These are phyloP conservation scores for Canis aureus DNA, from an alignment of 2,113 vertebrate species.

Conservation along the genomic window DNA sequence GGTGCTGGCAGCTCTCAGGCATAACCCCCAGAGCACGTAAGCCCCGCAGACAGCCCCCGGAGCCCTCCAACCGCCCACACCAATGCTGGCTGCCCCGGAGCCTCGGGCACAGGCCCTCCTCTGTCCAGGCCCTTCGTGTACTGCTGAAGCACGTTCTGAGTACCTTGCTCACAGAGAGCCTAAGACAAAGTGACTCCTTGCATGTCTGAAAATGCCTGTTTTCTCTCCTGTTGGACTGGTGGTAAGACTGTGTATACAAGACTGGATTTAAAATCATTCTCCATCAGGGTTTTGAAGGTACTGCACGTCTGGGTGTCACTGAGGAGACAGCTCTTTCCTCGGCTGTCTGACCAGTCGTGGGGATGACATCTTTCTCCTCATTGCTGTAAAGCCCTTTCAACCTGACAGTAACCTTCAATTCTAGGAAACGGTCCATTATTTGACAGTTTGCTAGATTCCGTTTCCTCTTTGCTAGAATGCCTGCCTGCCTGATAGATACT, in stretches of 20 bases:
- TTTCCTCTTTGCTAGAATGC: conserved; percentile 1
- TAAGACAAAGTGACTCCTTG: neutral
- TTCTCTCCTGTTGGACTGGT: neutral
- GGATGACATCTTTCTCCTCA: neutral
- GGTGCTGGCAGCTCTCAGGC: neutral
- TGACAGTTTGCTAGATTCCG: neutral
- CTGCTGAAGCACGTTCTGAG: neutral
- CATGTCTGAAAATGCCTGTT: neutral
- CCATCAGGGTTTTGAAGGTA: neutral
- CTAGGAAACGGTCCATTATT: neutral
- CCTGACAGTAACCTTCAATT: neutral
- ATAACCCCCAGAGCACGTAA: fast-evolving
- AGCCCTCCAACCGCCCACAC: neutral
- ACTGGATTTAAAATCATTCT: neutral
- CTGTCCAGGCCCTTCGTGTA: neutral
- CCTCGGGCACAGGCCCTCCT: neutral
- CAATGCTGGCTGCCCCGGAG: neutral
- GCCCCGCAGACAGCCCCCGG: fast-evolving
- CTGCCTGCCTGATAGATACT: neutral
- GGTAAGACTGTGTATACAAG: neutral
- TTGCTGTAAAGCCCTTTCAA: neutral
- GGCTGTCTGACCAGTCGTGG: neutral
- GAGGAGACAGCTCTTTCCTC: neutral
- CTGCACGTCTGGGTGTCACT: neutral
- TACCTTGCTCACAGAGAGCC: neutral